A percentile compares a stretch with the other conserved stretches of the same genome.
Evolutionary conservation across 2,113 vertebrate genomes (phyloP).

Genomic region (Symphodus melops): DNA sequence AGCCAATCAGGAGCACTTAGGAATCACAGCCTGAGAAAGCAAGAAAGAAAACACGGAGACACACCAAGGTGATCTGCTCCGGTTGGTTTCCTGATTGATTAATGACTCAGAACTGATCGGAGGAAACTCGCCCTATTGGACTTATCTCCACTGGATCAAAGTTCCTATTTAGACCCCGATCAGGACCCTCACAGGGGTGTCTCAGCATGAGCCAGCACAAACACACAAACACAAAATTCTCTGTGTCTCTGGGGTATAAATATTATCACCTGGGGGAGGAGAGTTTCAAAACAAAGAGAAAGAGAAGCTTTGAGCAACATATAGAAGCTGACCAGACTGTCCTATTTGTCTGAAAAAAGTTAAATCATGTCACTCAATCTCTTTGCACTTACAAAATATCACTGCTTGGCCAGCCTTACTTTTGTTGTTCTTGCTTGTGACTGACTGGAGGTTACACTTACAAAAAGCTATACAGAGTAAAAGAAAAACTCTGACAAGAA

Average conservation of each 20-base stretch:
- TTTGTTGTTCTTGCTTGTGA: no score
- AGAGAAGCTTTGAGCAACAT: constrained; percentile 6
- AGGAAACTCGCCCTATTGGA: constrained; percentile 70
- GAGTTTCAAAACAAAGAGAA: constrained; percentile 2
- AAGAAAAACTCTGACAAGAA: no score
- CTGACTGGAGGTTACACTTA: no score
- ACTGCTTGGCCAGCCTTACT: no score
- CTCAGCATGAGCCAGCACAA: constrained; percentile 18
- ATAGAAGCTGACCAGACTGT: not conserved
- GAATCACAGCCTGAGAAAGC: constrained; percentile 17
- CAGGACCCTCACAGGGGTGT: constrained; percentile 36
- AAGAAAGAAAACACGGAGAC: constrained; percentile 8
- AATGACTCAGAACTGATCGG: constrained; percentile 63
- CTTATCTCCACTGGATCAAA: constrained; percentile 56
- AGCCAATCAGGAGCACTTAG: constrained; percentile 22
- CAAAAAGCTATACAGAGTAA: no score
- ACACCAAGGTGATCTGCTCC: not conserved
- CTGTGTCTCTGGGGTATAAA: constrained; percentile 8
- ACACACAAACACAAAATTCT: constrained; percentile 3
- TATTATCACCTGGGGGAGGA: constrained; percentile 23
- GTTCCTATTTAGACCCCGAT: constrained; percentile 48
- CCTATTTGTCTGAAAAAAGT: not conserved
- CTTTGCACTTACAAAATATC: no score
- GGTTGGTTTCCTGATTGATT: constrained; percentile 50
- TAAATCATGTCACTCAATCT: no score